Evolutionary conservation across 2,113 vertebrate species (phyloP).

Genomic region (human): GRCh38 chr1:3230001-3230500

Average conservation of each 20-base stretch:
- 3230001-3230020: accelerated
- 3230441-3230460: background rate
- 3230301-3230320: background rate
- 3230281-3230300: accelerated
- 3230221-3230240: accelerated
- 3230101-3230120: accelerated
- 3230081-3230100: background rate
- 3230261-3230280: background rate
- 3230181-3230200: background rate
- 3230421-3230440: background rate
- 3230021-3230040: accelerated
- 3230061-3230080: conserved; percentile 30
- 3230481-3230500: accelerated
- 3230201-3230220: background rate
- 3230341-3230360: background rate
- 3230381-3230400: background rate
- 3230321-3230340: background rate
- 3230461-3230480: accelerated
- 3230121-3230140: accelerated
- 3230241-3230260: accelerated
- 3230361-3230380: background rate
- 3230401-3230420: background rate
- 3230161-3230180: background rate
- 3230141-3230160: background rate
- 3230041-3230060: background rate